Evolutionary conservation across 2,888 invertebrate genomes (phyloP).

Genomic region (Himalopsyche kuldschensis): DNA sequence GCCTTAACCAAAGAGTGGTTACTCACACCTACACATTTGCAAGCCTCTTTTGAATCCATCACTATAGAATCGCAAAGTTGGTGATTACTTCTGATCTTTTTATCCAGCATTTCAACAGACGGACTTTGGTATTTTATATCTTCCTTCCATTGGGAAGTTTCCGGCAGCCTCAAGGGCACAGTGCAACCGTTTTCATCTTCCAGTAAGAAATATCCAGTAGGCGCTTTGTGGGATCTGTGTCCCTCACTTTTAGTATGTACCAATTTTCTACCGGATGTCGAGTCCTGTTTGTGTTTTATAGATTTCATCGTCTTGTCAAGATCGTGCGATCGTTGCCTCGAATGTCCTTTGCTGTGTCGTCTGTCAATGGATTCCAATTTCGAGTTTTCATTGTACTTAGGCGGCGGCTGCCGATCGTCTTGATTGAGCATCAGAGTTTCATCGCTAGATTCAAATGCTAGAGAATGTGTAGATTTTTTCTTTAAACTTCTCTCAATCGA

Average conservation of each 20-base stretch:
- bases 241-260: constrained; percentile 31
- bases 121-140: constrained; percentile 24
- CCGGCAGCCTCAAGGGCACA: constrained; percentile 7
- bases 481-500: constrained; percentile 18
- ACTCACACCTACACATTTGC: constrained; percentile 29
- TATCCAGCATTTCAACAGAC: constrained; percentile 26
- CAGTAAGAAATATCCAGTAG: constrained; percentile 25
- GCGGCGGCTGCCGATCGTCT: constrained; percentile 9
- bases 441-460: constrained; percentile 34
- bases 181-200: constrained; percentile 29
- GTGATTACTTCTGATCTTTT: neutral
- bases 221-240: constrained; percentile 17
- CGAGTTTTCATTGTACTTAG: constrained; percentile 10
- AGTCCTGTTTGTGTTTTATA: constrained; percentile 23
- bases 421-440: constrained; percentile 23
- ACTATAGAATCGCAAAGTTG: neutral
- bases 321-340: constrained; percentile 26
- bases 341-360: constrained; percentile 2
- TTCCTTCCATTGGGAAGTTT: constrained; percentile 15
- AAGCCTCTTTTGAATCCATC: constrained; percentile 10
- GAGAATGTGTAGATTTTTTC: constrained; percentile 32
- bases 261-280: constrained; percentile 15
- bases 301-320: constrained; percentile 4
- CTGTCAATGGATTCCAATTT: constrained; percentile 15
- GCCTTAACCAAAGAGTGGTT: constrained; percentile 31